phyloP scores from a whole-genome alignment of 2,113 vertebrate genomes.

The Burhinus bistriatus region DNA sequence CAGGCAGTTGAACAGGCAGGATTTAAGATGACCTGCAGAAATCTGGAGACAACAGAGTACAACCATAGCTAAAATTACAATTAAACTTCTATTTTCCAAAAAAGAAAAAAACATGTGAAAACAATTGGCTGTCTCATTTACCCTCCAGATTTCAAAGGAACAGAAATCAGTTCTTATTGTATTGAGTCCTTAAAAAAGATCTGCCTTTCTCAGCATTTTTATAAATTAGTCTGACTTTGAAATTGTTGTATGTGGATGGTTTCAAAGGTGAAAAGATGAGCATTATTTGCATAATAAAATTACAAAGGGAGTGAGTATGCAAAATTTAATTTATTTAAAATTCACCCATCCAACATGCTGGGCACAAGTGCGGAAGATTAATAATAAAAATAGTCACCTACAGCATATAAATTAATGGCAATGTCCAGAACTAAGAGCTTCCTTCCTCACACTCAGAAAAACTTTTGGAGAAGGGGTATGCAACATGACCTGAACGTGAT shows the following conservation, averaged over 20 bases:
- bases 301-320: conserved; percentile 57
- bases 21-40: conserved; percentile 8
- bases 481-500: not conserved
- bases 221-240: conserved; percentile 56
- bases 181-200: conserved; percentile 28
- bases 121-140: not conserved
- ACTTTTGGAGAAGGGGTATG: not conserved
- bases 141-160: conserved; percentile 2
- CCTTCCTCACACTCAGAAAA: not conserved
- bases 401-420: conserved; percentile 40
- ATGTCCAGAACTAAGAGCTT: not conserved
- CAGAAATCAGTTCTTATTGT: conserved; percentile 25
- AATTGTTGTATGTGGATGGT: conserved; percentile 11
- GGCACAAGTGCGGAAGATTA: conserved; percentile 46
- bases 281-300: conserved; percentile 70
- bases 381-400: conserved; percentile 26
- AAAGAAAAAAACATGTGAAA: not conserved
- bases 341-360: conserved; percentile 39
- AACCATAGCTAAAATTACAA: not conserved
- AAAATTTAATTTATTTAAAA: conserved; percentile 70
- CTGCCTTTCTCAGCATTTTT: conserved; percentile 52
- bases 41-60: not conserved
- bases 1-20: not conserved
- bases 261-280: conserved; percentile 65
- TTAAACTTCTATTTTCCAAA: not conserved